Evolutionary conservation across 53 echinoderm and acorn worm genomes (phyloP).

Genomic region (Apostichopus leukothele): DNA sequence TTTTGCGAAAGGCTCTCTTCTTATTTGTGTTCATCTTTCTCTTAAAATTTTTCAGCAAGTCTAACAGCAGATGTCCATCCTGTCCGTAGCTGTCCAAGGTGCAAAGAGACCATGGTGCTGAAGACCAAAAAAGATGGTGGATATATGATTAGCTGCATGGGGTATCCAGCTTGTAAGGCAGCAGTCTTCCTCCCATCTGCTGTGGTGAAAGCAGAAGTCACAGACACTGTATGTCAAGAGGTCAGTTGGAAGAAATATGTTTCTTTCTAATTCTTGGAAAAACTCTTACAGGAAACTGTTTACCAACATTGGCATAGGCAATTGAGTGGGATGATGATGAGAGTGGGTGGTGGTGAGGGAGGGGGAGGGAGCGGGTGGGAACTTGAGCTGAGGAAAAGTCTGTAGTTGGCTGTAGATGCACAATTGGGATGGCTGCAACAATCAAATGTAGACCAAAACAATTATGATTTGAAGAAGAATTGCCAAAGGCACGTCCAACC

Average conservation of each 20-base stretch:
- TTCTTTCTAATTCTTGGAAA: neutral
- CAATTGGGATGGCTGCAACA: no score
- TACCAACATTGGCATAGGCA: neutral
- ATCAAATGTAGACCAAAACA: no score
- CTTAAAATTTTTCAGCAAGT: neutral
- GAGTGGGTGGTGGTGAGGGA: neutral
- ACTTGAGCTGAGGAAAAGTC: neutral
- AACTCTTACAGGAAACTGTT: neutral
- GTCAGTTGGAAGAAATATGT: constrained; percentile 34
- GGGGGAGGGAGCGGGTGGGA: neutral
- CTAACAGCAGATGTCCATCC: constrained; percentile 50
- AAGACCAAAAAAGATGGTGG: constrained; percentile 87
- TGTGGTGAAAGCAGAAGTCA: constrained; percentile 68
- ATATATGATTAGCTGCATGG: constrained; percentile 88
- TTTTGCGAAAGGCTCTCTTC: no score
- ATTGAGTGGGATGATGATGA: neutral
- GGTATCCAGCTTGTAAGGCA: constrained; percentile 89
- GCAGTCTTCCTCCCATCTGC: constrained; percentile 81
- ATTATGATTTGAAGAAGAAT: no score
- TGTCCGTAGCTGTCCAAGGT: constrained; percentile 79
- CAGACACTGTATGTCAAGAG: constrained; percentile 70
- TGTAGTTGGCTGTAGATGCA: neutral
- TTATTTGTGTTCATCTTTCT: neutral
- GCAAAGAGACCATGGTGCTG: constrained; percentile 82
- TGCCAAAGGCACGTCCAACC: no score